These are phyloP conservation scores for Leptobrachium ailaonicum DNA, from an alignment of 2,113 vertebrate species.

Conservation along the genomic window DNA sequence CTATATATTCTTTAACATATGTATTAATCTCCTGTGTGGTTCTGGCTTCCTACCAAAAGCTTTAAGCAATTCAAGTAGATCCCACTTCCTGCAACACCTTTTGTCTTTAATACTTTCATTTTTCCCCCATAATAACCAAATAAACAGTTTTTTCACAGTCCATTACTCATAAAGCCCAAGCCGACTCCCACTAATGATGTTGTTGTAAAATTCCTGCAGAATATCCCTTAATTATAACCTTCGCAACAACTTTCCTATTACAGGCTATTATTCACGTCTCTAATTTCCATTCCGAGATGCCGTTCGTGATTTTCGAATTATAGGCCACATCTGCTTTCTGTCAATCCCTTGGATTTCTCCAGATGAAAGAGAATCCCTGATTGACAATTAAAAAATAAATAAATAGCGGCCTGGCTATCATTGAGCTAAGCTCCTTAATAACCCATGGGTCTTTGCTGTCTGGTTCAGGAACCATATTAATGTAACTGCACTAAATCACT, in stretches of 20 bases:
- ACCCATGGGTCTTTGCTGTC: background rate
- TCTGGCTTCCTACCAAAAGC: background rate
- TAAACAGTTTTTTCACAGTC: background rate
- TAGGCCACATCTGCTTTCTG: background rate
- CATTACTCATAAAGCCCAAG: background rate
- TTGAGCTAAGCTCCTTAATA: background rate
- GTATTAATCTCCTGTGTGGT: background rate
- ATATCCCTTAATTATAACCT: slow-evolving; percentile 1
- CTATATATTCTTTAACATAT: background rate
- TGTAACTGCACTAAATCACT: background rate
- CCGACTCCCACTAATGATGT: background rate
- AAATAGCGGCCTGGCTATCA: background rate
- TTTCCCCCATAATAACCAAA: background rate
- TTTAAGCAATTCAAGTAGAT: background rate
- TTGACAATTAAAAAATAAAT: background rate
- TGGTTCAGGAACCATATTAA: background rate
- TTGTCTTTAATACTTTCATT: background rate
- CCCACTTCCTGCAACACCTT: background rate
- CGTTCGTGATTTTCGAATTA: background rate
- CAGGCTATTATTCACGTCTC: background rate
- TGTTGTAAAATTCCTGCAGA: background rate
- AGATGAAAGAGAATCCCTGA: background rate
- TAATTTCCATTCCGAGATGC: background rate
- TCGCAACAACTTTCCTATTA: background rate
- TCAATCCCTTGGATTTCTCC: background rate